A percentile compares a stretch with the other conserved stretches of the same genome.
phyloP scores from a whole-genome alignment of 2,797 vertebrate genomes.

The Sebastes nivosus region DNA sequence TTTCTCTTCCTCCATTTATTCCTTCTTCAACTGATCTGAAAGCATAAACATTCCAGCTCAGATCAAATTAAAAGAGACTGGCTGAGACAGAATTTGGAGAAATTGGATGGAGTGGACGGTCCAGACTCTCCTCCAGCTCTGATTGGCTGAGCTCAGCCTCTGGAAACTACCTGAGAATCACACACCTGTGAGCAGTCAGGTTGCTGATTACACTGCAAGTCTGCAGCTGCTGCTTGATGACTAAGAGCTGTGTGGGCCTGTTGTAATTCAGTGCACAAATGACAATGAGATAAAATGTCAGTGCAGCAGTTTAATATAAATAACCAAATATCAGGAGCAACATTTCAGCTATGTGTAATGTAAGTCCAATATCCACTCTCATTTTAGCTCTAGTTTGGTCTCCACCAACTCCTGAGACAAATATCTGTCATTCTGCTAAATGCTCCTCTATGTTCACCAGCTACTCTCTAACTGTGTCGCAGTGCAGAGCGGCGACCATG shows the following conservation, averaged over 20 bases:
- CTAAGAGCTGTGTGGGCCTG: background rate
- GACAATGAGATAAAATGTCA: background rate
- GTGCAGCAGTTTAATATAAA: background rate
- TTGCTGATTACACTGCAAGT: background rate
- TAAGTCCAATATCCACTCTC: background rate
- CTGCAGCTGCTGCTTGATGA: background rate
- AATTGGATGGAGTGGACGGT: background rate
- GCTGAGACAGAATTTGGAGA: background rate
- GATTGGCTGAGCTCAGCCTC: conserved; percentile 18
- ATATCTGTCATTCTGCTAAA: background rate
- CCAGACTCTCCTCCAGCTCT: background rate
- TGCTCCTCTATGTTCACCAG: background rate
- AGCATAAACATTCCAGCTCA: background rate
- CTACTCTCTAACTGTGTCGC: background rate
- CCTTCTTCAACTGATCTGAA: background rate
- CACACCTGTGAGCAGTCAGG: background rate
- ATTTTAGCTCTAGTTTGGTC: background rate
- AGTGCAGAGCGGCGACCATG: no score
- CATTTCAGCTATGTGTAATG: background rate
- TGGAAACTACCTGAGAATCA: background rate
- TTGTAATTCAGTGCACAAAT: background rate
- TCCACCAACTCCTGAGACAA: background rate
- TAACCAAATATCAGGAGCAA: background rate
- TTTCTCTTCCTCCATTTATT: background rate
- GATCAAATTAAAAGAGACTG: background rate